These are phyloP conservation scores for Listronotus oregonensis DNA, from an alignment of 1,140 invertebrate genomes.

Conservation along the genomic window DNA sequence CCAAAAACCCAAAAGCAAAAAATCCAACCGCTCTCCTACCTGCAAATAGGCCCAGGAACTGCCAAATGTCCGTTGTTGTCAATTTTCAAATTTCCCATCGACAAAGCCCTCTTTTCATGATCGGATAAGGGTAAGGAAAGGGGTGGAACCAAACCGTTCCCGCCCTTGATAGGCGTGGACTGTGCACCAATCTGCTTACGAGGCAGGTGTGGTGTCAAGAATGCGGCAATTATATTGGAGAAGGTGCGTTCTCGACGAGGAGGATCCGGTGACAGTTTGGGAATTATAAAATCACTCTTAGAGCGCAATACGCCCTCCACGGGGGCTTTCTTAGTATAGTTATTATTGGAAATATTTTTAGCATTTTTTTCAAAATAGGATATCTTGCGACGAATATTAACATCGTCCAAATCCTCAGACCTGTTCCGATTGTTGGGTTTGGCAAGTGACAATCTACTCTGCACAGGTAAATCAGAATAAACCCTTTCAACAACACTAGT, in stretches of 20 bases:
- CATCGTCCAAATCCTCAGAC: constrained; percentile 8
- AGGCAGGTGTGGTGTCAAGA: constrained; percentile 49
- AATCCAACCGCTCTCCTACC: constrained; percentile 37
- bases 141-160: constrained; percentile 29
- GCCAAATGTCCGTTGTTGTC: constrained; percentile 38
- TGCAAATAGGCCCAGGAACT: constrained; percentile 29
- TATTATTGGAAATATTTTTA: constrained; percentile 8
- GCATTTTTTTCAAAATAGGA: constrained; percentile 15
- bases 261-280: constrained; percentile 31
- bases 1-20: constrained; percentile 6
- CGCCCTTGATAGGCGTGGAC: constrained; percentile 35
- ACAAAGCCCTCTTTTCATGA: constrained; percentile 24
- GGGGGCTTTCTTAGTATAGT: not conserved
- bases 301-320: constrained; percentile 48
- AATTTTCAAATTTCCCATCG: constrained; percentile 34
- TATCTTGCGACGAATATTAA: not conserved
- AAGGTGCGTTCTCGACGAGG: constrained; percentile 30
- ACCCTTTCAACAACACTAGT: constrained; percentile 41
- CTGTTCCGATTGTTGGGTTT: constrained; percentile 15
- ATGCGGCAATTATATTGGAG: constrained; percentile 49
- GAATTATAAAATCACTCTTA: constrained; percentile 53
- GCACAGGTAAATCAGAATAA: constrained; percentile 6
- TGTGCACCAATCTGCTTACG: constrained; percentile 43
- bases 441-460: constrained; percentile 7
- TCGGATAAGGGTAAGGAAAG: constrained; percentile 33